Conservation (phyloP, 2,888 invertebrate species). For the Netelia inedita region DNA sequence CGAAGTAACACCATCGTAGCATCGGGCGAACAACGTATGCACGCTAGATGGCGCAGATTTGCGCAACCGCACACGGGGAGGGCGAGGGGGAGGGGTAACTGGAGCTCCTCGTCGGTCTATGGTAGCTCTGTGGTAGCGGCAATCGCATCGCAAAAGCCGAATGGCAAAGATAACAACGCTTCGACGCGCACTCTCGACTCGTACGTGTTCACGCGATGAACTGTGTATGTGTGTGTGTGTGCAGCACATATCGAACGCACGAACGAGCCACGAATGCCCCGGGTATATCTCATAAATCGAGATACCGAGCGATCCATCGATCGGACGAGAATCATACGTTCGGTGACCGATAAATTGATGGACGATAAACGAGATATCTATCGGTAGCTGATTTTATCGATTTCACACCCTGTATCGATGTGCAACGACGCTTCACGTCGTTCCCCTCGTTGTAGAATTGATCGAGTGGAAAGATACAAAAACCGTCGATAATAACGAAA, state of each 20-base stretch:
- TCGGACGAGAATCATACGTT: conserved; percentile 42
- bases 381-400: conserved; percentile 28
- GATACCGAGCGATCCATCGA: conserved; percentile 53
- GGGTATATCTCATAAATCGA: conserved; percentile 64
- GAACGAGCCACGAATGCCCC: conserved; percentile 43
- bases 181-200: conserved; percentile 35
- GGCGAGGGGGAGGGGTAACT: conserved; percentile 2
- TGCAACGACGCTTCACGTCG: not conserved
- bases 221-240: not conserved
- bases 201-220: not conserved
- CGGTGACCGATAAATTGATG: conserved; percentile 22
- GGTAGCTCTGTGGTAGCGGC: conserved; percentile 44
- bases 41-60: conserved; percentile 60
- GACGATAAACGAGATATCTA: conserved; percentile 27
- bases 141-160: conserved; percentile 57
- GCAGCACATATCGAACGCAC: conserved; percentile 36
- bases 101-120: conserved; percentile 11
- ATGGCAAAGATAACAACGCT: conserved; percentile 61
- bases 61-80: conserved; percentile 48
- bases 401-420: conserved; percentile 26
- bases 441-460: not conserved
- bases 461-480: no score
- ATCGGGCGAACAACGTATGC: conserved; percentile 15
- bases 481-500: no score
- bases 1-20: conserved; percentile 13